phyloP scores from a whole-genome alignment of 2,797 vertebrate species.

The Phoebastria nigripes region DNA sequence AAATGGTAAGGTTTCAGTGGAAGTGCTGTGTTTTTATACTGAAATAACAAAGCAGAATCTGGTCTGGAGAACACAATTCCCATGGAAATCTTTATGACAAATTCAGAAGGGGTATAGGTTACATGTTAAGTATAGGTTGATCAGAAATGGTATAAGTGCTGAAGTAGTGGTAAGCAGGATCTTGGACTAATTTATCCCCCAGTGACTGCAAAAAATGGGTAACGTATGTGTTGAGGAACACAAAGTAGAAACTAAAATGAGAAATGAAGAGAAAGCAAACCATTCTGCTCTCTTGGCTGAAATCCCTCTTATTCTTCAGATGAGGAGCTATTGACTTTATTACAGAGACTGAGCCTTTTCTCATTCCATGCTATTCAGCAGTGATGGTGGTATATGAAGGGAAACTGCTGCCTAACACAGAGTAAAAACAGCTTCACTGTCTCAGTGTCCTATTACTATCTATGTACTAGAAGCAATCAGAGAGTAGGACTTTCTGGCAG shows the following conservation, averaged over 20 bases:
- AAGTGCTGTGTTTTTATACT: neutral
- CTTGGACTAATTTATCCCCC: slow-evolving; percentile 32
- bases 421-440: neutral
- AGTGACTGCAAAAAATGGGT: neutral
- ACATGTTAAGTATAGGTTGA: neutral
- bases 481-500: neutral
- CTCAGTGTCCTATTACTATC: neutral
- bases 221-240: neutral
- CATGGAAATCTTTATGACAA: slow-evolving; percentile 7
- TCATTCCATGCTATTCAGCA: neutral
- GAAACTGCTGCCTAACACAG: neutral
- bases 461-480: neutral
- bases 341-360: neutral
- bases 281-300: neutral
- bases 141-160: slow-evolving; percentile 4
- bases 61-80: neutral
- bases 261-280: neutral
- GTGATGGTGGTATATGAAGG: neutral
- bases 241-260: neutral
- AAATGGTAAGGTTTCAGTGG: neutral
- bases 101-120: slow-evolving; percentile 22
- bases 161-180: neutral
- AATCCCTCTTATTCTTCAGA: slow-evolving; percentile 15
- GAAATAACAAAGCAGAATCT: neutral
- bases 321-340: neutral